phyloP scores from a whole-genome alignment of 2,113 vertebrate species.

The Siniperca chuatsi region DNA sequence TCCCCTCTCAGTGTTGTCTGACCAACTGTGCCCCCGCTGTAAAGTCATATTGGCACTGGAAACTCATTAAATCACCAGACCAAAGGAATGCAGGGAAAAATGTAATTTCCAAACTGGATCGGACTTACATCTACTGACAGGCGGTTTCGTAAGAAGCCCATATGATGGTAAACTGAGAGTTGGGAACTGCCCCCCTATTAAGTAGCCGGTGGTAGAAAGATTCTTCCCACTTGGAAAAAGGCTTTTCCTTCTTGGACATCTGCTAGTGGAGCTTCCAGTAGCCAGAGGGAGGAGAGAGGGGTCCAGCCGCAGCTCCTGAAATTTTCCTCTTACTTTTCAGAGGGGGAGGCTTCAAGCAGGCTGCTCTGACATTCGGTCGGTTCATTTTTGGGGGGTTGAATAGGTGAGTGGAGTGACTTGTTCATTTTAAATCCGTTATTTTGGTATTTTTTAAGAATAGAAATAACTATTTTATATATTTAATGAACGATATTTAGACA shows the following conservation, averaged over 20 bases:
- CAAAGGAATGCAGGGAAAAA: conserved; percentile 84
- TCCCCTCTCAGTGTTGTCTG: conserved; percentile 15
- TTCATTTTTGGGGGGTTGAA: conserved; percentile 34
- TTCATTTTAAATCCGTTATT: too few relatives aligned
- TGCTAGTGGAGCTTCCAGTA: conserved; percentile 78
- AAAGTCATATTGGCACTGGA: conserved; percentile 51
- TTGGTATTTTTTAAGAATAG: too few relatives aligned
- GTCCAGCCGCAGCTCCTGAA: conserved; percentile 68
- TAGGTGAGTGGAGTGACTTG: conserved; percentile 63
- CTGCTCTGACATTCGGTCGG: conserved; percentile 37
- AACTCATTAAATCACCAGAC: conserved; percentile 81
- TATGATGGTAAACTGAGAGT: conserved; percentile 89
- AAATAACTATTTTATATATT: too few relatives aligned
- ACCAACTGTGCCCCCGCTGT: conserved; percentile 31
- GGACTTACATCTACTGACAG: conserved; percentile 76
- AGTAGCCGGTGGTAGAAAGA: conserved; percentile 92
- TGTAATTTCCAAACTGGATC: conserved; percentile 82
- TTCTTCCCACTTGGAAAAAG: conserved; percentile 91
- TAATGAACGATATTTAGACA: background rate
- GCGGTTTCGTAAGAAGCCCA: conserved; percentile 90
- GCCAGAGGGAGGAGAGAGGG: conserved; percentile 68
- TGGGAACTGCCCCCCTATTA: conserved; percentile 97
- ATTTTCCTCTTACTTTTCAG: conserved; percentile 45
- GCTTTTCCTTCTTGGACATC: conserved; percentile 85
- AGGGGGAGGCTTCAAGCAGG: conserved; percentile 60